Evolutionary conservation across 1,140 invertebrate species (phyloP).

Genomic region (Arion vulgaris): DNA sequence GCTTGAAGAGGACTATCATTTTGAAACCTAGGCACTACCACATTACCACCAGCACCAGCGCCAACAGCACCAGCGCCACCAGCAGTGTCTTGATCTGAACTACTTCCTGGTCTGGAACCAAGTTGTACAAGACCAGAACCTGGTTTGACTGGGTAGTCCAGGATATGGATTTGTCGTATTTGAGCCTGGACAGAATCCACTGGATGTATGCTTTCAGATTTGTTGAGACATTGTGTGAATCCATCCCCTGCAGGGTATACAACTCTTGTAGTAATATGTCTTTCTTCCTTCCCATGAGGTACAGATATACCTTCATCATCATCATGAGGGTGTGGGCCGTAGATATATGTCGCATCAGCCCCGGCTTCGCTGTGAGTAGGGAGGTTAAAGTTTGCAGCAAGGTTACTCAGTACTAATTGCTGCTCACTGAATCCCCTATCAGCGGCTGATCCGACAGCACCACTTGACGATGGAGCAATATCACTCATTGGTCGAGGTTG

Average conservation of each 20-base stretch:
- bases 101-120: not conserved
- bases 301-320: not conserved
- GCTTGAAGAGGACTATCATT: conserved; percentile 59
- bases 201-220: not conserved
- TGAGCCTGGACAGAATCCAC: not conserved
- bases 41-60: not conserved
- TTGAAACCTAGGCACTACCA: conserved; percentile 51
- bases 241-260: not conserved
- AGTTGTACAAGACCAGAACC: not conserved
- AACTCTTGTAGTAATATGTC: not conserved
- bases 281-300: not conserved
- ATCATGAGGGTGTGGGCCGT: not conserved
- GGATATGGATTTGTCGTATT: not conserved
- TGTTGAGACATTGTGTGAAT: not conserved
- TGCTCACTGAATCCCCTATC: not conserved
- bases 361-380: not conserved
- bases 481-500: conserved; percentile 43
- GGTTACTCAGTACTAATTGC: conserved; percentile 20
- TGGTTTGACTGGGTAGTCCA: not conserved
- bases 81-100: not conserved
- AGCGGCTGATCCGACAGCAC: not conserved
- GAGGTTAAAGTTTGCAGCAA: conserved; percentile 33
- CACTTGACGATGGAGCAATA: conserved; percentile 38
- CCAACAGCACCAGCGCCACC: too few species aligned
- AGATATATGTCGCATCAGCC: conserved; percentile 28